Evolutionary conservation across 2,888 invertebrate genomes (phyloP).

Genomic region (Amphimallon solstitiale): DNA sequence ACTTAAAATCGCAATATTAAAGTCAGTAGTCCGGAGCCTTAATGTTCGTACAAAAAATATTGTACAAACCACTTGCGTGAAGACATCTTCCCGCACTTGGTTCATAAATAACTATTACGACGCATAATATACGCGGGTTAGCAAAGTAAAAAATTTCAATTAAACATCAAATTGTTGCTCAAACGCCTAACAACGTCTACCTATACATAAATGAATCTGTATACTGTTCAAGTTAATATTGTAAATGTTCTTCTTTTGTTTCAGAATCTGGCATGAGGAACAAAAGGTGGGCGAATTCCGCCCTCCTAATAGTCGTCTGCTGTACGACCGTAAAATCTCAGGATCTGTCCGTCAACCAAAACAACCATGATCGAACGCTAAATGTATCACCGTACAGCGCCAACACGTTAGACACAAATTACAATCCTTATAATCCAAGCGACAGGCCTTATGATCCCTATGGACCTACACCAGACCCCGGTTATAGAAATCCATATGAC

Average conservation of each 20-base stretch:
- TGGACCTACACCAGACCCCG: slow-evolving; percentile 33
- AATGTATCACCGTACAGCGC: slow-evolving; percentile 33
- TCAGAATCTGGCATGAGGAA: slow-evolving; percentile 48
- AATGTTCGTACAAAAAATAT: too few species aligned
- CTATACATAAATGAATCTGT: too few species aligned
- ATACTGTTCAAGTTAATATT: too few species aligned
- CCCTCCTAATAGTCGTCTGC: slow-evolving; percentile 47
- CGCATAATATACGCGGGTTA: too few species aligned
- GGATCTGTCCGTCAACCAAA: slow-evolving; percentile 44
- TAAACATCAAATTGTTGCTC: too few species aligned
- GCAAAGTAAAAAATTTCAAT: too few species aligned
- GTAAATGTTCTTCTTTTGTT: slow-evolving; percentile 31
- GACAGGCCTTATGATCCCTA: slow-evolving; percentile 39
- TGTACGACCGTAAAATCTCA: slow-evolving; percentile 49
- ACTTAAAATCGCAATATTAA: too few species aligned
- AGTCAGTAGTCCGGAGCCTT: too few species aligned
- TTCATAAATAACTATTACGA: too few species aligned
- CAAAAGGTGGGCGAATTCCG: slow-evolving; percentile 45
- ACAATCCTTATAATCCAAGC: slow-evolving; percentile 39
- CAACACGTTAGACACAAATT: slow-evolving; percentile 41
- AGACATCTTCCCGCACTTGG: too few species aligned
- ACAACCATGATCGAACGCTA: slow-evolving; percentile 39
- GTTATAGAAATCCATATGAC: slow-evolving; percentile 29
- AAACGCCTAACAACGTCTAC: too few species aligned
- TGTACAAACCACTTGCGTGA: too few species aligned